Evolutionary conservation across 1,140 invertebrate species (phyloP), one percentile per base, ranked within the genome.

Genomic region (Planococcus citri): DNA sequence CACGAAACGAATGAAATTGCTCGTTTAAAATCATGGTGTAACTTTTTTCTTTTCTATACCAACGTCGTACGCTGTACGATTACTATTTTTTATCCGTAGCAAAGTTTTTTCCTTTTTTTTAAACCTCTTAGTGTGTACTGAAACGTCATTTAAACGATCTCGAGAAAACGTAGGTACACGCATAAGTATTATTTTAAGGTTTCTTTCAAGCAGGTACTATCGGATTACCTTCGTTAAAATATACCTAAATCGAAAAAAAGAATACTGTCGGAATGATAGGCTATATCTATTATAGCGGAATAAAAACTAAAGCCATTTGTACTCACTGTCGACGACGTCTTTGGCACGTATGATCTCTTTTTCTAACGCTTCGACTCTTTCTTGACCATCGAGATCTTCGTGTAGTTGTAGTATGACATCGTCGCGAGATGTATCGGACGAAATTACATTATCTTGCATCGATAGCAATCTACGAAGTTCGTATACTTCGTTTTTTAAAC

Each of bases 401-500:
- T 76, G 74, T 14, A 82, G 70, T 64, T 27, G n/a, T 41, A 57
- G 69, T 82, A 57, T 83, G 82, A 0, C 82, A 82, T 0, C 83
- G 77, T 37, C 83, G 21, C 68, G 61, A 17, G 68, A 57, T 38
- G 27, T 33, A 38, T 38, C 33, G 38, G 33, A 51, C 3, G 37
- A n/a, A 27, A 41, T 68, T 14, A 21, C 51, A 58, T 29, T 64
- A 22, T 41, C 38, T 69, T 33, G 37, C 22, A 72, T 72, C 0
- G 71, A 72, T 12, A 76, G 74, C 27, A 75, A 64, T 71, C 76
- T 75, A 17, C 74, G 72, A 10, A 78, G 68, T 70, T 78, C 77
- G 8, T 72, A 73, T 21, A 88, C 79, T 75, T 90, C 87, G 27
- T 83, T 82, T 68, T 84, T 84, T n/a, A 89, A 78, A 68, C 82